These are phyloP conservation scores for Pycnomerus fuliginosus DNA, from an alignment of 2,888 invertebrate genomes.

Conservation along the genomic window DNA sequence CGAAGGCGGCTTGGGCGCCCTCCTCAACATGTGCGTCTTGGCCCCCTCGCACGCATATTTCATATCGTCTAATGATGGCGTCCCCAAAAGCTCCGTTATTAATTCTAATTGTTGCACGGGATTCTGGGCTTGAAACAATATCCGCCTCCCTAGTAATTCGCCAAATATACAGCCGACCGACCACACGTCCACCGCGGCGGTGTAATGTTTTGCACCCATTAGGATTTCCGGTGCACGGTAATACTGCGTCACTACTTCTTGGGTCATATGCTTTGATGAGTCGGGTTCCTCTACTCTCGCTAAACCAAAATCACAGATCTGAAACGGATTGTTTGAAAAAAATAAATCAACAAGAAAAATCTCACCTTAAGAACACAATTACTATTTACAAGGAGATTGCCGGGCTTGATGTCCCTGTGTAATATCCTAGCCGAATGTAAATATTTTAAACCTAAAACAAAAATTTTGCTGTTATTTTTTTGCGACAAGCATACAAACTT, in stretches of 20 bases:
- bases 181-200: constrained; percentile 97
- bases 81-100: constrained; percentile 96
- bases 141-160: constrained; percentile 91
- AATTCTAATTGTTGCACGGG: constrained; percentile 96
- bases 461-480: too few species aligned
- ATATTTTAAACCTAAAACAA: constrained; percentile 86
- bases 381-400: constrained; percentile 97
- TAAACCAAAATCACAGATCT: constrained; percentile 99
- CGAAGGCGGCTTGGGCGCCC: constrained; percentile 85
- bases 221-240: constrained; percentile 98
- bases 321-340: constrained; percentile 18
- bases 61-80: constrained; percentile 95
- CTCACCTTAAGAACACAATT: constrained; percentile 94
- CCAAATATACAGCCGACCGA: constrained; percentile 99
- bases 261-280: constrained; percentile 93
- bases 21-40: constrained; percentile 84
- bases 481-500: too few species aligned
- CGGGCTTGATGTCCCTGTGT: constrained; percentile 99
- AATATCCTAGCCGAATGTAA: constrained; percentile 97
- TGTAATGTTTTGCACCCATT: constrained; percentile 98
- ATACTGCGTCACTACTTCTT: constrained; percentile 99
- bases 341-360: too few species aligned
- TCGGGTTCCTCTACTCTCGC: constrained; percentile 97
- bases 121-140: constrained; percentile 91
- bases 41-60: constrained; percentile 96